These are phyloP conservation scores for Thalassoma bifasciatum DNA, from an alignment of 2,113 vertebrate species.

Conservation along the genomic window DNA sequence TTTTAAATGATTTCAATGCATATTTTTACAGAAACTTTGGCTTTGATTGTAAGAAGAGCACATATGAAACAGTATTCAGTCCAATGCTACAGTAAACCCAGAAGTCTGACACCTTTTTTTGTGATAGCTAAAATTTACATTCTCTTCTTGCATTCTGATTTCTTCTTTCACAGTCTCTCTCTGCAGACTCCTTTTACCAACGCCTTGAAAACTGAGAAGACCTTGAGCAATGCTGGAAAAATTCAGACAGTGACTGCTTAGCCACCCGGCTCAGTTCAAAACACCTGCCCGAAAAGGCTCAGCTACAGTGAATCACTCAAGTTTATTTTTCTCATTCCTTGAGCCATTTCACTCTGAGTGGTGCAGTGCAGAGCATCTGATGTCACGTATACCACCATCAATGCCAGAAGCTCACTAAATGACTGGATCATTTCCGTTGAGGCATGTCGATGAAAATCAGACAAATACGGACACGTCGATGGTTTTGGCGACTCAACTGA, in stretches of 20 bases:
- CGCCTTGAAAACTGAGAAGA: conserved; percentile 32
- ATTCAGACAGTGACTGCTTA: conserved; percentile 12
- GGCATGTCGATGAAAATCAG: not conserved
- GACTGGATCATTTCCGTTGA: not conserved
- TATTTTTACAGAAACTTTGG: not conserved
- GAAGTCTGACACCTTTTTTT: not conserved
- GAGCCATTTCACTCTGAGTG: conserved; percentile 36
- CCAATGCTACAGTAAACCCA: not conserved
- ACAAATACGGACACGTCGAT: not conserved
- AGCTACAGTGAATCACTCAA: conserved; percentile 18
- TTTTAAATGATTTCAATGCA: not conserved
- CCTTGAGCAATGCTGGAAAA: conserved; percentile 49
- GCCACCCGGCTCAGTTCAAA: conserved; percentile 26
- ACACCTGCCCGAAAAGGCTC: conserved; percentile 33
- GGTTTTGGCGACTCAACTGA: not conserved
- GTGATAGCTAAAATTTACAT: conserved; percentile 7
- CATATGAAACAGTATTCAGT: not conserved
- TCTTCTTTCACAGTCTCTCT: not conserved
- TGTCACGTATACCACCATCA: not conserved
- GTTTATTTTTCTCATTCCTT: conserved; percentile 6
- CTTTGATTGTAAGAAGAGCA: no score
- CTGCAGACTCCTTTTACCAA: conserved; percentile 22
- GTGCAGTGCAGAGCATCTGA: conserved; percentile 43
- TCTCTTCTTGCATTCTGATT: not conserved
- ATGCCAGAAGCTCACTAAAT: not conserved